phyloP scores from a whole-genome alignment of 2,888 invertebrate species.

The Hydrotaea cyrtoneurina region DNA sequence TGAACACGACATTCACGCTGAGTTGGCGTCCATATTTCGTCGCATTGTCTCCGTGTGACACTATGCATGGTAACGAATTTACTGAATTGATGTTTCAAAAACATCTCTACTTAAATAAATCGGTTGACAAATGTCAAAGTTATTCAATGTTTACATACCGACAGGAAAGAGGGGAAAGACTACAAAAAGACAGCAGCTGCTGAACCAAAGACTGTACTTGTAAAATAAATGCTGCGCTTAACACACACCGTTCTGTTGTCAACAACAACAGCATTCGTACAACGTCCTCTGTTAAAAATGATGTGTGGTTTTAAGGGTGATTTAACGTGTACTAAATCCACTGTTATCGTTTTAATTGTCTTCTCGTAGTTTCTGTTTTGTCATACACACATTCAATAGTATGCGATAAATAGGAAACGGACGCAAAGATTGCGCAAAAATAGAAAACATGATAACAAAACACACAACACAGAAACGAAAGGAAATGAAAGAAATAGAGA shows the following conservation, averaged over 20 bases:
- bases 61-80: no score
- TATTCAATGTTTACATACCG: no score
- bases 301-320: slow-evolving; percentile 54
- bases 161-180: neutral
- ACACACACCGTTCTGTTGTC: neutral
- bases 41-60: no score
- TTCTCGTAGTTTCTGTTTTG: slow-evolving; percentile 30
- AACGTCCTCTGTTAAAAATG: slow-evolving; percentile 20
- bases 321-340: slow-evolving; percentile 36
- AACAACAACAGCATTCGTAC: neutral
- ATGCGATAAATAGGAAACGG: slow-evolving; percentile 17
- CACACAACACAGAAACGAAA: slow-evolving; percentile 18
- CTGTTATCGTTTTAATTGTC: slow-evolving; percentile 37
- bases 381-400: neutral
- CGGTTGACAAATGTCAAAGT: no score
- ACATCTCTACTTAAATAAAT: no score
- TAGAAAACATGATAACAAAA: slow-evolving; percentile 31
- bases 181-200: neutral
- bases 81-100: no score
- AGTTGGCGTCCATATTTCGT: no score
- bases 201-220: slow-evolving; percentile 29
- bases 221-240: neutral
- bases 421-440: slow-evolving; percentile 29
- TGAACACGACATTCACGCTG: no score
- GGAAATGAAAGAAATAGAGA: slow-evolving; percentile 5